These are phyloP conservation scores for Murina feae DNA, from an alignment of 2,113 vertebrate species.

Conservation along the genomic window DNA sequence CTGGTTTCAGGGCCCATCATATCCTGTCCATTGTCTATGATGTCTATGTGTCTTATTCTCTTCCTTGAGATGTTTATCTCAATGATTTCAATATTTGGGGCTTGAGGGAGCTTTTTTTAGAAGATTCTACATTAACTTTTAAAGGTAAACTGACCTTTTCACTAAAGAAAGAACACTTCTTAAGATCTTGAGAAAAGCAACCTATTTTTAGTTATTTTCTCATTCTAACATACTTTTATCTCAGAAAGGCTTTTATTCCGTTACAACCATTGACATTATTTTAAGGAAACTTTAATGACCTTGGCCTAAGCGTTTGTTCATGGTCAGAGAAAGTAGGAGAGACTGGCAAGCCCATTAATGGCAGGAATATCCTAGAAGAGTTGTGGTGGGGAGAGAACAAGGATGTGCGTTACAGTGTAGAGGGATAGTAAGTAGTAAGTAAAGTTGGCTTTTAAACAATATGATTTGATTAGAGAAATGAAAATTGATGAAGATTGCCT, in stretches of 20 bases:
- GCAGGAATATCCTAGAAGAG: neutral
- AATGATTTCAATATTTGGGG: neutral
- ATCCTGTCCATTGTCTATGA: neutral
- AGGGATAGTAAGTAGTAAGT: neutral
- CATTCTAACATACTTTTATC: neutral
- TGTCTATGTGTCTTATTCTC: neutral
- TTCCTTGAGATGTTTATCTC: neutral
- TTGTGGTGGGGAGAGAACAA: neutral
- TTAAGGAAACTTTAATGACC: neutral
- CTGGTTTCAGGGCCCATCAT: fast-evolving
- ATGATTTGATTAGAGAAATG: constrained; percentile 51
- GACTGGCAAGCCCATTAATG: neutral
- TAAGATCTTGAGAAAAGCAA: constrained; percentile 32
- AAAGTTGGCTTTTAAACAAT: constrained; percentile 52
- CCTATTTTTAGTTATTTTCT: neutral
- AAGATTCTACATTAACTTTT: constrained; percentile 14
- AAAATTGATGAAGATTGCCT: constrained; percentile 50
- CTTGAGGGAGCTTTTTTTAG: neutral
- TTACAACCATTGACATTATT: neutral
- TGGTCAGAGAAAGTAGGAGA: neutral
- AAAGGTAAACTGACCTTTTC: neutral
- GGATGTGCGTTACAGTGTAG: neutral
- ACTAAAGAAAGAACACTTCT: neutral
- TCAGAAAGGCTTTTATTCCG: constrained; percentile 22
- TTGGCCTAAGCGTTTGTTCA: constrained; percentile 15